A percentile compares a stretch with the other conserved stretches of the same genome.
Evolutionary conservation across 2,888 invertebrate genomes (phyloP).

Genomic region (Stictocephala bisonia): DNA sequence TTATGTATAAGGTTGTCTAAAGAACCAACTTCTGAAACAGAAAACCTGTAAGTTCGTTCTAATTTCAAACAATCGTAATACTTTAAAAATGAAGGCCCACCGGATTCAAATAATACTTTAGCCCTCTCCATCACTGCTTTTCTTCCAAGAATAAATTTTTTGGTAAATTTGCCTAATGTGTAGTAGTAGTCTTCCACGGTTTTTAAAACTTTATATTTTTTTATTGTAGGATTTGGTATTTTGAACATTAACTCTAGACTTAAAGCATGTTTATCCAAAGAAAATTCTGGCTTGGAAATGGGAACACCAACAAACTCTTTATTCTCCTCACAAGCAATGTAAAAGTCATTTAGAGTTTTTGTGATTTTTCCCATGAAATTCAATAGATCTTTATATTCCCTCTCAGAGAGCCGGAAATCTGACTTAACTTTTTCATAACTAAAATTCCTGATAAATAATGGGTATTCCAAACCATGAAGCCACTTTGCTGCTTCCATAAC

Average conservation of each 20-base stretch:
- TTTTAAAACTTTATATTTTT: conserved; percentile 23
- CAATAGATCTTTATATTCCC: conserved; percentile 15
- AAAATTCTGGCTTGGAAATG: neutral
- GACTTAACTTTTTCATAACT: conserved; percentile 4
- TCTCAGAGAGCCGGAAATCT: neutral
- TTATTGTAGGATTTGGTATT: neutral
- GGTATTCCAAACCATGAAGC: neutral
- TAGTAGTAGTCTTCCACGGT: conserved; percentile 7
- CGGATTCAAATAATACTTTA: conserved; percentile 12
- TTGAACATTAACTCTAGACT: neutral
- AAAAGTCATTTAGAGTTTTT: conserved; percentile 6
- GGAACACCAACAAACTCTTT: conserved; percentile 3
- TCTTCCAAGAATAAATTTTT: conserved; percentile 18
- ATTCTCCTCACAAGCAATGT: conserved; percentile 19
- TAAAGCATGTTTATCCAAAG: neutral
- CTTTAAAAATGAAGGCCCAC: conserved; percentile 9
- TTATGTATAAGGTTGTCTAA: neutral
- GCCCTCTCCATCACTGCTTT: conserved; percentile 11
- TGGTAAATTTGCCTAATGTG: neutral
- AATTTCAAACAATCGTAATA: neutral
- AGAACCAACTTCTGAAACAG: neutral
- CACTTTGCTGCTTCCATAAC: conserved; percentile 1
- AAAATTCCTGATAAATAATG: neutral
- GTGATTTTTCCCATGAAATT: conserved; percentile 17
- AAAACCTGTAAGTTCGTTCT: neutral